Evolutionary conservation across 2,888 invertebrate species (phyloP).

Genomic region (Uloborus plumipes): DNA sequence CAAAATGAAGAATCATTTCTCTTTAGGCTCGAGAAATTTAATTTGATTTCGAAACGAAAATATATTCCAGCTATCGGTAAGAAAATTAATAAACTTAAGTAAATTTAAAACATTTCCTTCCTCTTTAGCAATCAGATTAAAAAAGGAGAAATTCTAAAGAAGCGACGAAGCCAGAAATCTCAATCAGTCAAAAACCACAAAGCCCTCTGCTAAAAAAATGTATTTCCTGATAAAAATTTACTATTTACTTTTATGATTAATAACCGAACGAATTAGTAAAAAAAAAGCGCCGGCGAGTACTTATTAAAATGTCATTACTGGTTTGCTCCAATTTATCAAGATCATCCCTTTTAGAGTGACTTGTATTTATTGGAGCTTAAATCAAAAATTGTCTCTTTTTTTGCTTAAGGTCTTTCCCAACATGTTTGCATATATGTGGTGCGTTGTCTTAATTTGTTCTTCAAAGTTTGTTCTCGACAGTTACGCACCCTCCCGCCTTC

Average conservation of each 20-base stretch:
- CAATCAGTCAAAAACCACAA: conserved; percentile 28
- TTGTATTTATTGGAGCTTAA: conserved; percentile 12
- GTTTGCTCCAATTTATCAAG: conserved; percentile 38
- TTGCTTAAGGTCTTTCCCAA: background rate
- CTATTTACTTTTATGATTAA: conserved; percentile 52
- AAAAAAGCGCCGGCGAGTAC: background rate
- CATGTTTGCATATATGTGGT: conserved; percentile 26
- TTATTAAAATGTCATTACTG: conserved; percentile 61
- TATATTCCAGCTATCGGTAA: no score
- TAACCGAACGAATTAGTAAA: conserved; percentile 35
- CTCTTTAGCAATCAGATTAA: no score
- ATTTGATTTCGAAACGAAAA: no score
- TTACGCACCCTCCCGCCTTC: conserved; percentile 6
- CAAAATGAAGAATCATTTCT: no score
- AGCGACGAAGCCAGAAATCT: conserved; percentile 4
- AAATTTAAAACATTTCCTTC: no score
- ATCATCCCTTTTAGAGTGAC: conserved; percentile 20
- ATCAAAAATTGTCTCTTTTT: conserved; percentile 22
- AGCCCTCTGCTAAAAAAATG: no score
- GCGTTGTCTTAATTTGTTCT: conserved; percentile 35
- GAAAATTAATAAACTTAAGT: no score
- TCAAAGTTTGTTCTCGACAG: conserved; percentile 29
- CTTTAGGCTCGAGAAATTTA: no score
- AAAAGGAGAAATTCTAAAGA: no score
- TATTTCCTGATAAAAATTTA: conserved; percentile 8